Evolutionary conservation across 1,140 invertebrate genomes (phyloP).

Genomic region (Apis florea): DNA sequence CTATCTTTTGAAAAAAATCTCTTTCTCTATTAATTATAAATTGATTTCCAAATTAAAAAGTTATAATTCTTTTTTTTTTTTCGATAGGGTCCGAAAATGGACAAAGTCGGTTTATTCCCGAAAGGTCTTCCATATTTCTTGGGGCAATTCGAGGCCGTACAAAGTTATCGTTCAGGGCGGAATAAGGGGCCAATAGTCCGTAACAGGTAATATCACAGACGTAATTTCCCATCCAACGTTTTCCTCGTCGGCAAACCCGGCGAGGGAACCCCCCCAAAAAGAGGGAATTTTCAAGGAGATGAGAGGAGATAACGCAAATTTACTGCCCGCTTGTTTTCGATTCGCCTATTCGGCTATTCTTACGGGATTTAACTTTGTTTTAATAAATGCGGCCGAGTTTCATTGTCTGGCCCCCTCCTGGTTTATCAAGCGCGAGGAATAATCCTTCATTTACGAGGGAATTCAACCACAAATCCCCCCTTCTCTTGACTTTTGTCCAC

Average conservation of each 20-base stretch:
- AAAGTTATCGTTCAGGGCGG: conserved; percentile 19
- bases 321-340: conserved; percentile 44
- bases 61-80: too few relatives aligned
- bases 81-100: background rate
- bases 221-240: conserved; percentile 35
- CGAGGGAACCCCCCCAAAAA: background rate
- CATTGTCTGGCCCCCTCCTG: background rate
- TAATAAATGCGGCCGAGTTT: conserved; percentile 34
- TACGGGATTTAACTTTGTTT: conserved; percentile 43
- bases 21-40: too few relatives aligned
- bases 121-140: conserved; percentile 18
- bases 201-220: conserved; percentile 48
- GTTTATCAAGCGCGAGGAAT: conserved; percentile 42
- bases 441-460: conserved; percentile 30
- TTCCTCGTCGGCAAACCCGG: background rate
- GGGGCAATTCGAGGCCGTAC: background rate
- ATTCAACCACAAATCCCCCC: background rate
- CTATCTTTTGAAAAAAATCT: too few relatives aligned
- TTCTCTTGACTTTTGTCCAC: conserved; percentile 2
- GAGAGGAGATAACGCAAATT: conserved; percentile 49
- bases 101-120: background rate
- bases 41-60: too few relatives aligned
- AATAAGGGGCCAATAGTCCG: conserved; percentile 39
- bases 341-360: conserved; percentile 28
- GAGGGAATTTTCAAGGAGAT: conserved; percentile 23